phyloP scores from a whole-genome alignment of 2,888 invertebrate genomes.

The Atrina japonica region DNA sequence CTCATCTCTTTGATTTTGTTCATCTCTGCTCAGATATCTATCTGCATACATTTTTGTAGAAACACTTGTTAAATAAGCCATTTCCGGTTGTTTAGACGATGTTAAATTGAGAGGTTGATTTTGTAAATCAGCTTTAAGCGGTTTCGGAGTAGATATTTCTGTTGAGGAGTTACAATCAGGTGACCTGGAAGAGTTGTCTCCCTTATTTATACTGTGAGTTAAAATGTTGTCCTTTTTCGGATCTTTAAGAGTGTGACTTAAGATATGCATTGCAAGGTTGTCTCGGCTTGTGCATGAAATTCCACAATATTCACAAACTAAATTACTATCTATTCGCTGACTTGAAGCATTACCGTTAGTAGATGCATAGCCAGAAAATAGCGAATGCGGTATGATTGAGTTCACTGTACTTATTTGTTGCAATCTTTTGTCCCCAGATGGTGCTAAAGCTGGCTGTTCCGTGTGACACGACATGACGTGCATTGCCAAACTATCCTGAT shows the following conservation, averaged over 20 bases:
- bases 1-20: no score
- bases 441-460: constrained; percentile 7
- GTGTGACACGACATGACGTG: constrained; percentile 74
- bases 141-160: not conserved
- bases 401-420: constrained; percentile 3
- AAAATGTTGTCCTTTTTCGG: not conserved
- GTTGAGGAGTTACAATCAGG: constrained; percentile 2
- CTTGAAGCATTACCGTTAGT: not conserved
- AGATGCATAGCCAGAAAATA: constrained; percentile 10
- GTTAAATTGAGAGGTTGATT: constrained; percentile 15
- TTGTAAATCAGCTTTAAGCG: not conserved
- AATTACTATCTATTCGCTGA: not conserved
- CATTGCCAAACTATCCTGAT: constrained; percentile 77
- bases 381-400: constrained; percentile 1
- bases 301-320: constrained; percentile 71
- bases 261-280: constrained; percentile 77
- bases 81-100: not conserved
- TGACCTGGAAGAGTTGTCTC: not conserved
- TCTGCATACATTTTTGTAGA: no score
- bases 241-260: constrained; percentile 58
- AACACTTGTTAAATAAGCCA: not conserved
- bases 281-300: constrained; percentile 69
- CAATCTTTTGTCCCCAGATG: not conserved
- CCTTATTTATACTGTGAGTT: constrained; percentile 6
- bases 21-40: no score